phyloP scores from a whole-genome alignment of 2,888 invertebrate genomes.

The Lomographa bimaculata region DNA sequence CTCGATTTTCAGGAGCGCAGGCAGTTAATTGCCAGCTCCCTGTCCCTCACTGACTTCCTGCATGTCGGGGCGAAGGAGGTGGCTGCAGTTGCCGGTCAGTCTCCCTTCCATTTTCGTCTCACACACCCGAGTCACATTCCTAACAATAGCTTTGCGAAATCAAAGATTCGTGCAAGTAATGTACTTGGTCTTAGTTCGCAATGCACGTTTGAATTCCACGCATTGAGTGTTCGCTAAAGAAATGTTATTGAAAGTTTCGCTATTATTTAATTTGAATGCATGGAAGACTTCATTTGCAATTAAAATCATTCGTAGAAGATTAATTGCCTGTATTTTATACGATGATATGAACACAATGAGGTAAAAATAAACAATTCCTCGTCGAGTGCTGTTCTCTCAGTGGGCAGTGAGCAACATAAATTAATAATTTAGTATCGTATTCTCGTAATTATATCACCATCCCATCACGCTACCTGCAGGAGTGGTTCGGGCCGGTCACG shows the following conservation, averaged over 20 bases:
- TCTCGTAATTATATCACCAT: too few species aligned
- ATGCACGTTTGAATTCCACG: constrained; percentile 28
- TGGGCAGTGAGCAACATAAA: too few species aligned
- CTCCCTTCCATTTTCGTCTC: constrained; percentile 48
- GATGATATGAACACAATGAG: constrained; percentile 5
- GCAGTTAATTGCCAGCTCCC: constrained; percentile 93
- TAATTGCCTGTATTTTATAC: constrained; percentile 4
- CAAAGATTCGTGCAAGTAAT: constrained; percentile 51
- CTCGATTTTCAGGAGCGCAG: constrained; percentile 96
- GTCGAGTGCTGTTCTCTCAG: neutral
- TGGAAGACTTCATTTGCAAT: constrained; percentile 16
- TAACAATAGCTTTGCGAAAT: constrained; percentile 73
- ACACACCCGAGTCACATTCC: constrained; percentile 54
- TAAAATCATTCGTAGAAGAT: constrained; percentile 11
- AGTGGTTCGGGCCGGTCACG: constrained; percentile 52
- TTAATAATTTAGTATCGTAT: constrained; percentile 7
- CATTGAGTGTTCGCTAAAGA: constrained; percentile 29
- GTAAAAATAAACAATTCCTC: neutral
- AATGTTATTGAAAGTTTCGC: constrained; percentile 21
- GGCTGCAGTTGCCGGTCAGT: constrained; percentile 79
- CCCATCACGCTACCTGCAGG: constrained; percentile 53
- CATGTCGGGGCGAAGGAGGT: constrained; percentile 87
- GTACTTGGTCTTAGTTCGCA: constrained; percentile 34
- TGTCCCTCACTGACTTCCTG: constrained; percentile 93
- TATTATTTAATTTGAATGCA: constrained; percentile 22